phyloP scores from a whole-genome alignment of 2,113 vertebrate genomes.

The Rhea americana region DNA sequence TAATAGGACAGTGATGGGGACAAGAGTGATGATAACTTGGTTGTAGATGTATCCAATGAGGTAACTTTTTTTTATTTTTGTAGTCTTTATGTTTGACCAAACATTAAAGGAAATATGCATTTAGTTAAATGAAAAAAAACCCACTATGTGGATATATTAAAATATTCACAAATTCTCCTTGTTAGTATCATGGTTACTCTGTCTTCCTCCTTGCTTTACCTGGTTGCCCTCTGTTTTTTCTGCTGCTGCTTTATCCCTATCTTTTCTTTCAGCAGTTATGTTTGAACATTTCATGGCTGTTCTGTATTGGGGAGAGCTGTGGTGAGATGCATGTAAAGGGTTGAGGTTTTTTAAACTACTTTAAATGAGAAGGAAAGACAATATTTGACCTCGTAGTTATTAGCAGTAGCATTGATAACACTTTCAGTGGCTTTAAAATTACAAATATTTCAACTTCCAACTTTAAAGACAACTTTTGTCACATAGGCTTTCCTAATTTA shows the following conservation, averaged over 20 bases:
- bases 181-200: neutral
- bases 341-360: neutral
- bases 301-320: neutral
- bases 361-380: neutral
- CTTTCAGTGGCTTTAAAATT: neutral
- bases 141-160: neutral
- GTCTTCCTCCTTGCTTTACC: neutral
- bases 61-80: slow-evolving; percentile 70
- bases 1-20: slow-evolving; percentile 86
- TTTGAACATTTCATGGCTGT: neutral
- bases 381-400: neutral
- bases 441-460: neutral
- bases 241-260: neutral
- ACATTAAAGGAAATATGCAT: slow-evolving; percentile 29
- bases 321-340: neutral
- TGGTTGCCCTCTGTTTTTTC: neutral
- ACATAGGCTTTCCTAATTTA: neutral
- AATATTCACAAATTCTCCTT: slow-evolving; percentile 23
- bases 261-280: rapidly evolving
- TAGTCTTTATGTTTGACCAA: slow-evolving; percentile 24
- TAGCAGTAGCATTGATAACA: neutral
- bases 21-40: slow-evolving; percentile 88
- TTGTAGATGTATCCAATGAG: slow-evolving; percentile 89
- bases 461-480: neutral
- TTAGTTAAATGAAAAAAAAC: slow-evolving; percentile 18